A percentile compares a stretch with the other conserved stretches of the same genome.
phyloP scores from a whole-genome alignment of 1,140 invertebrate genomes.

The Trinorchestia longiramus region DNA sequence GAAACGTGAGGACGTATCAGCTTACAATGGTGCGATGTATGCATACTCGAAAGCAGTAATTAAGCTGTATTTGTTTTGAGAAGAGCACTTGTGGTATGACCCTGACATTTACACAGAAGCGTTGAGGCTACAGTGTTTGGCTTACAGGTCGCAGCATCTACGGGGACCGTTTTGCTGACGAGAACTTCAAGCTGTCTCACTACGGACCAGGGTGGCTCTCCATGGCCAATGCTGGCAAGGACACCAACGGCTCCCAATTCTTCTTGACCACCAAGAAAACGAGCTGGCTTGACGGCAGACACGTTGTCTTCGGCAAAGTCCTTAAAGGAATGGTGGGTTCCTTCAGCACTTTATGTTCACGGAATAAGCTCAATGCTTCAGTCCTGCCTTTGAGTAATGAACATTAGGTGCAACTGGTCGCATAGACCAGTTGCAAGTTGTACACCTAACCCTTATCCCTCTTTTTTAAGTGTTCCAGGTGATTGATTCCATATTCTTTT shows the following conservation, averaged over 20 bases:
- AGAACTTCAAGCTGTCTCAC: constrained; percentile 92
- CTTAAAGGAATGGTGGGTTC: constrained; percentile 69
- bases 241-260: constrained; percentile 92
- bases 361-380: neutral
- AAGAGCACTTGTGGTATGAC: neutral
- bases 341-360: neutral
- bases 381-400: too few species aligned
- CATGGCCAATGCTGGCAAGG: constrained; percentile 92
- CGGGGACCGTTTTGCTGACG: constrained; percentile 92
- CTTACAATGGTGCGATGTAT: neutral
- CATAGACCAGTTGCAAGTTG: too few species aligned
- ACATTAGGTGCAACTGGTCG: too few species aligned
- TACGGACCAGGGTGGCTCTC: constrained; percentile 89
- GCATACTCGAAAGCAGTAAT: neutral
- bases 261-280: constrained; percentile 92
- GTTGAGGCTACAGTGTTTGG: neutral
- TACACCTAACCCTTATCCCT: too few species aligned
- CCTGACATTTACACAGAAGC: neutral
- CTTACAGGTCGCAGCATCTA: constrained; percentile 78
- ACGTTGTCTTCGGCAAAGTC: constrained; percentile 95
- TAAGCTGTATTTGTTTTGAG: neutral
- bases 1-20: neutral
- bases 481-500: too few species aligned
- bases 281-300: constrained; percentile 91
- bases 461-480: too few species aligned